phyloP scores from a whole-genome alignment of 2,113 vertebrate genomes.

The Hiodon tergisus region DNA sequence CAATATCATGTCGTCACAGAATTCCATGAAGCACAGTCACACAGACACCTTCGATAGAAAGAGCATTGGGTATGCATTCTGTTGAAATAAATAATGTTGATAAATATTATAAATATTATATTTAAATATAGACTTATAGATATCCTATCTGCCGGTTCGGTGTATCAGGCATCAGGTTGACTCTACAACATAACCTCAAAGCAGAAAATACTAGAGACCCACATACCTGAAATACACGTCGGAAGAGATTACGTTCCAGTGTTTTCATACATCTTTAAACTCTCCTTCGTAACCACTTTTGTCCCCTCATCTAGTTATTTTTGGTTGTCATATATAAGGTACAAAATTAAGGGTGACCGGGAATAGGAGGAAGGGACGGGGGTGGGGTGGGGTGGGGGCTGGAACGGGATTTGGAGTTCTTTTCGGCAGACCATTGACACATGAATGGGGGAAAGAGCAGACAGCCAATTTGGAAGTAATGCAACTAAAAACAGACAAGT shows the following conservation, averaged over 20 bases:
- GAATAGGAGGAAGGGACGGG: slow-evolving; percentile 45
- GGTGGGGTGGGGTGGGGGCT: slow-evolving; percentile 53
- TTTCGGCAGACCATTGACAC: slow-evolving; percentile 72
- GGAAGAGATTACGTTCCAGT: no score
- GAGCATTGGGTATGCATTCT: no score
- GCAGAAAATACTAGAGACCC: not conserved
- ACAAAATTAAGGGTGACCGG: slow-evolving; percentile 47
- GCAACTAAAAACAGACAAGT: slow-evolving; percentile 79
- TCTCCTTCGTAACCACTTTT: no score
- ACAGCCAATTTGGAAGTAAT: slow-evolving; percentile 76
- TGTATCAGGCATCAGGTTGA: not conserved
- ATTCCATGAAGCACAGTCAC: no score
- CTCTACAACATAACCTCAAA: not conserved
- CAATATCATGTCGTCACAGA: no score
- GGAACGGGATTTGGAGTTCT: slow-evolving; percentile 65
- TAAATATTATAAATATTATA: not conserved
- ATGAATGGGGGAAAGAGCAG: slow-evolving; percentile 63
- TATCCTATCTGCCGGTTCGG: not conserved
- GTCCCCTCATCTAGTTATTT: slow-evolving; percentile 12
- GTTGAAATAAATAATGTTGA: no score
- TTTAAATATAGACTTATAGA: not conserved
- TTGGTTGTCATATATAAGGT: slow-evolving; percentile 21
- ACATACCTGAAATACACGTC: not conserved
- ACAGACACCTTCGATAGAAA: no score
- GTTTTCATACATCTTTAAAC: not conserved